phyloP scores from a whole-genome alignment of 2,113 vertebrate species.

The Thymallus thymallus region DNA sequence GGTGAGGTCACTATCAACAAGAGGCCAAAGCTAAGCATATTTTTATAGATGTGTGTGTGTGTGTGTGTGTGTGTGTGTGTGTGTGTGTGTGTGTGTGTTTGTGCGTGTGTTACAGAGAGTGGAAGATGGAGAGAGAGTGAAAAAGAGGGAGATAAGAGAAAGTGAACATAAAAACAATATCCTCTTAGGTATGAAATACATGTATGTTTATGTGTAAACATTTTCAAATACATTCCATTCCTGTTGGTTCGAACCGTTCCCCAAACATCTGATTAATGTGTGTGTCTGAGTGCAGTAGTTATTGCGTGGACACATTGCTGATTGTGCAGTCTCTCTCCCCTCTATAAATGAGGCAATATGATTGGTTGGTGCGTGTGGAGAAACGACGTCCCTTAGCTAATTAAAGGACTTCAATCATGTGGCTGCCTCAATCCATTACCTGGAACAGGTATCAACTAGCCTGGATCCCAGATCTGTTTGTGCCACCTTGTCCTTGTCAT shows the following conservation, averaged over 20 bases:
- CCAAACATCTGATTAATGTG: conserved; percentile 1
- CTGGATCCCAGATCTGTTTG: no score
- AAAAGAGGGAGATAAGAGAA: no score
- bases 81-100: conserved; percentile 34
- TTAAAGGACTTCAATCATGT: conserved; percentile 74
- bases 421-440: conserved; percentile 67
- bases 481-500: no score
- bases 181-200: no score
- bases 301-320: conserved; percentile 60
- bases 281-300: conserved; percentile 38
- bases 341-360: conserved; percentile 44
- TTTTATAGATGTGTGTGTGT: conserved; percentile 63
- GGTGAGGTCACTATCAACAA: conserved; percentile 76
- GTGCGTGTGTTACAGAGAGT: not conserved
- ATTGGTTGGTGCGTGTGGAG: conserved; percentile 39
- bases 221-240: no score
- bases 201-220: conserved; percentile 4
- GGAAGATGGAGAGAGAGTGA: not conserved
- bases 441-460: no score
- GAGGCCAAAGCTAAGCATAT: conserved; percentile 65
- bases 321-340: conserved; percentile 45
- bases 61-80: conserved; percentile 21
- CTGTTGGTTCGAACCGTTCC: no score
- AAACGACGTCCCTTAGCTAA: conserved; percentile 65
- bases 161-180: no score